Base-by-base conservation (phyloP, 2,888 invertebrate species). In the Gortyna flavago region DNA sequence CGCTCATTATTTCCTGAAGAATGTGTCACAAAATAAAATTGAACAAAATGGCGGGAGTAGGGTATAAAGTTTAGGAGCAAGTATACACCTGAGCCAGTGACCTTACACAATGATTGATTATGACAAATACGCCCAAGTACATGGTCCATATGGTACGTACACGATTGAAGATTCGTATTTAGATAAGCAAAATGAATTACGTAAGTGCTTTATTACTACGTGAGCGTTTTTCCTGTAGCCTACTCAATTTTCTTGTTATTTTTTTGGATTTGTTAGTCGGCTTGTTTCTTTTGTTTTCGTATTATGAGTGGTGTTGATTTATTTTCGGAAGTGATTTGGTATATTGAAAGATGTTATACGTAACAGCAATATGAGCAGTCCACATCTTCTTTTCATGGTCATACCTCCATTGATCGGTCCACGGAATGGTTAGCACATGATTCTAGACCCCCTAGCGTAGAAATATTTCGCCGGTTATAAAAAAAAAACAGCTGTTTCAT, bases 51-150 rank as follows among this genome's bases (percentile, higher is more conserved):
- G 41, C 54, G 29, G 41, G 68, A 75, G 66, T 77, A 76, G 75
- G 84, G 71, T 86, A 71, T 74, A 80, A 61, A 85, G 79, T 77
- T 85, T 87, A 81, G 86, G 81, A 89, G 89, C 87, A 90, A 61
- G 89, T 87, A 83, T 77, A 89, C 92, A 91, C 90, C 90, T 91
- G 92, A 80, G 79, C 83, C 84, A 79, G 86, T 92, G 94, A 92
- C 93, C 93, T 95, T 93, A 91, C 85, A 80, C 18, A 62, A 92
- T 95, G 95, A 96, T 95, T 92, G 95, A 96, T 95, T 91, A 92
- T 92, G 95, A 95, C 94, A 94, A 93, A 94, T 93, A 91, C 88
- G 89, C 89, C 72, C 88, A 89, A 86, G 89, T 88, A 90, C 89
- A 81, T 66, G 78, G 80, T 79, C 72, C 80, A 77, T 80, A 81